Base-by-base conservation (phyloP, 1,140 invertebrate species). In the Polypedilum vanderplanki region DNA sequence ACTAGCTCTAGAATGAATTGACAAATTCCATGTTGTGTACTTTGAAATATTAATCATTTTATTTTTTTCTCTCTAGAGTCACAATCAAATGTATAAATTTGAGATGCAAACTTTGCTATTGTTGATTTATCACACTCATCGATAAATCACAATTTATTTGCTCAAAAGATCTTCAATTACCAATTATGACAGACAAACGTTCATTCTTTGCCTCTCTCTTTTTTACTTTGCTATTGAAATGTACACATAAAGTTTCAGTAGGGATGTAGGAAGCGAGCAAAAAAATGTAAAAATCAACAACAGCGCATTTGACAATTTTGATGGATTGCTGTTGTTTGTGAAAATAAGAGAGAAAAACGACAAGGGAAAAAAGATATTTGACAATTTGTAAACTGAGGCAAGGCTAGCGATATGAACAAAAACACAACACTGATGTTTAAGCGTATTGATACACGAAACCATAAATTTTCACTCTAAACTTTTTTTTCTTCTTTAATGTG, bases 261-360 rank as follows among this genome's bases (percentile, higher is more conserved):
- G 46, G 46, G 46, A 57, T 57, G 46, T 57, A 15, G 46, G 46
- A 57, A 57, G 46, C 46, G 46, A 57, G 12, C 3, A 15, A 15
- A 57, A 57, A 57, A 57, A 57, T 57, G 46, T 57, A 57, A 57
- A 33, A 57, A 57, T 57, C 46, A 57, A 57, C 46, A 57, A 57
- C 46, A 57, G 24, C 46, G n/a, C 46, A 57, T n/a, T 70, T 70
- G 65, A 70, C 65, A 70, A 70, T 70, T 70, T 70, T 70, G 65
- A 70, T 70, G 65, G 65, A 70, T 70, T 70, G 65, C 46, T 57
- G 46, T 57, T 57, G n/a, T 57, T 57, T 57, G 46, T 57, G 46
- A 57, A 57, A 57, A 57, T 57, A 57, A 57, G 46, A 57, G 46
- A 57, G 46, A 57, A 57, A n/a, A n/a, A 57, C 24, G 24, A 33